A percentile compares a stretch with the other conserved stretches of the same genome.
Evolutionary conservation across 2,113 vertebrate genomes (phyloP).

Genomic region (Cinclus cinclus): DNA sequence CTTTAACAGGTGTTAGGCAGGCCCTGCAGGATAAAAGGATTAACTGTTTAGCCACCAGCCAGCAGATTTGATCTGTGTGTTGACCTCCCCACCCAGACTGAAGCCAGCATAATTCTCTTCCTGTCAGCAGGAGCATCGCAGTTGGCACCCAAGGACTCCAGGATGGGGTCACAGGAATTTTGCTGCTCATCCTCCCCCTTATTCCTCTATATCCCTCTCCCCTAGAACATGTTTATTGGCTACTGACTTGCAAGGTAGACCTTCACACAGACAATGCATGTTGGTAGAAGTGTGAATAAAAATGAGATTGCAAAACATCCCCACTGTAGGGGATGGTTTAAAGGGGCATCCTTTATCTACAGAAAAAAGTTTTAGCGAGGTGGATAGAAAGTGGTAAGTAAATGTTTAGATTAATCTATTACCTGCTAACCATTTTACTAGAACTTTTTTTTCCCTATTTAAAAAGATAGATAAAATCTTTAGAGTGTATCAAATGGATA

Average conservation of each 20-base stretch:
- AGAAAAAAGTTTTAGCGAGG: background rate
- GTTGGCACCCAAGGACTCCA: background rate
- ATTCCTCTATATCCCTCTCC: background rate
- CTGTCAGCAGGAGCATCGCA: background rate
- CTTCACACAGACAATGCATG: rapidly evolving
- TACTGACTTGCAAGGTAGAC: background rate
- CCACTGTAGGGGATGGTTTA: background rate
- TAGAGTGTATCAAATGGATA: background rate
- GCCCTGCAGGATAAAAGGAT: background rate
- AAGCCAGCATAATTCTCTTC: background rate
- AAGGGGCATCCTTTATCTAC: background rate
- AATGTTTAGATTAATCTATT: background rate
- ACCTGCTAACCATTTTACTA: background rate
- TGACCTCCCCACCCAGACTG: background rate
- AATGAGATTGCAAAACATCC: background rate
- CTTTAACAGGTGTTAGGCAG: background rate
- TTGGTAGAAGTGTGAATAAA: background rate
- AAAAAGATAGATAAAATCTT: background rate
- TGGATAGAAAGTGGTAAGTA: background rate
- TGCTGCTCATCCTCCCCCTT: background rate
- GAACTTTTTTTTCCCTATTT: background rate
- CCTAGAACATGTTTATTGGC: rapidly evolving
- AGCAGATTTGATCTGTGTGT: background rate
- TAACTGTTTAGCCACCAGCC: background rate
- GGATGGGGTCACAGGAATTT: background rate